Conservation (phyloP, 1,140 invertebrate genomes). For the Pseudomyrmex concolor region DNA sequence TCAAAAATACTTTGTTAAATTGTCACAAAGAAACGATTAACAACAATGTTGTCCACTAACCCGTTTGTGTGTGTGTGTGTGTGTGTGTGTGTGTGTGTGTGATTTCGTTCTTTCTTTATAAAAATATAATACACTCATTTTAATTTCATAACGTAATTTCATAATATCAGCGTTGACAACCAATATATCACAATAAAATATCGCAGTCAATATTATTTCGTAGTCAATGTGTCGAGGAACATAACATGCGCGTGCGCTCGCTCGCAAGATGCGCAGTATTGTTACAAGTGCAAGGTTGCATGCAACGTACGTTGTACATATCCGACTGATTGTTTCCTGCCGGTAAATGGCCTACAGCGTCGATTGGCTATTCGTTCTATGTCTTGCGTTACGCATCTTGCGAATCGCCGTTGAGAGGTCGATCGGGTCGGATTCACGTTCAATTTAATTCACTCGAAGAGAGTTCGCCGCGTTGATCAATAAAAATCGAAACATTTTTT, state of each 20-base stretch:
- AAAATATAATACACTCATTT: too few relatives aligned
- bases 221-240: neutral
- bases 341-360: conserved; percentile 51
- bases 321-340: conserved; percentile 65
- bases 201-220: neutral
- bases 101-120: too few relatives aligned
- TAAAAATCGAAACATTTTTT: neutral
- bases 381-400: conserved; percentile 8
- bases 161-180: too few relatives aligned
- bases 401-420: neutral
- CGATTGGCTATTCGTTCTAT: conserved; percentile 50
- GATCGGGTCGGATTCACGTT: neutral
- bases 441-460: neutral
- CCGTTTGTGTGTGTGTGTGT: too few relatives aligned
- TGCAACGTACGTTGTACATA: conserved; percentile 60
- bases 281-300: conserved; percentile 71
- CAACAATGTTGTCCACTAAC: too few relatives aligned
- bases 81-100: too few relatives aligned
- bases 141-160: neutral
- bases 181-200: conserved; percentile 16
- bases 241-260: conserved; percentile 10
- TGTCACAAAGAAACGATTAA: too few relatives aligned
- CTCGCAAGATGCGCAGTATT: conserved; percentile 54
- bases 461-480: neutral
- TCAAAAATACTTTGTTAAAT: too few relatives aligned